These are phyloP conservation scores for Polydrusus tereticollis DNA, from an alignment of 2,888 invertebrate genomes.

Conservation along the genomic window DNA sequence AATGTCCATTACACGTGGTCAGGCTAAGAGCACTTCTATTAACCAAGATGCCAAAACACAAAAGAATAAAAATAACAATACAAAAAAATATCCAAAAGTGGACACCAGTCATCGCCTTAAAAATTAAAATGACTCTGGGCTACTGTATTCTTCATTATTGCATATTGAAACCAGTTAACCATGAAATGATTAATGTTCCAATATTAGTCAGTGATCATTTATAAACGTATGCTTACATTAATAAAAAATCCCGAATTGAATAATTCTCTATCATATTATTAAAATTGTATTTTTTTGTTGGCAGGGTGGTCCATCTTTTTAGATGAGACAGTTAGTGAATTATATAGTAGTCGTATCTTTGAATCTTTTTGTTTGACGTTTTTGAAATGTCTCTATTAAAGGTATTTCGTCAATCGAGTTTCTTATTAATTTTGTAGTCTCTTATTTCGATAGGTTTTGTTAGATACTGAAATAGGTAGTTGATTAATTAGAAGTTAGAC, in stretches of 20 bases:
- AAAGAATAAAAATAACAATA: conserved; percentile 5
- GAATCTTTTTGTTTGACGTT: conserved; percentile 9
- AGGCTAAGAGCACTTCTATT: neutral
- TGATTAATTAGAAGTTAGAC: too few relatives aligned
- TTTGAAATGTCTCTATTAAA: neutral
- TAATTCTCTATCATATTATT: conserved; percentile 20
- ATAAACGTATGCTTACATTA: conserved; percentile 36
- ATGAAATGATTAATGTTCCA: conserved; percentile 40
- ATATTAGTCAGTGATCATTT: conserved; percentile 45
- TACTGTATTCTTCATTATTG: conserved; percentile 33
- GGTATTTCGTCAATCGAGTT: neutral
- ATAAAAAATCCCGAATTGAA: conserved; percentile 38
- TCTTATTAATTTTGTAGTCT: neutral
- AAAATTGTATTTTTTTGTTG: conserved; percentile 24
- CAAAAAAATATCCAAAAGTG: conserved; percentile 6
- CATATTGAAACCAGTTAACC: conserved; percentile 43
- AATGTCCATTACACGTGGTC: neutral
- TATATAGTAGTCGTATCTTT: conserved; percentile 5
- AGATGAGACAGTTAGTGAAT: conserved; percentile 33
- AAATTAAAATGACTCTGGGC: conserved; percentile 23
- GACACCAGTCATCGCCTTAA: conserved; percentile 23
- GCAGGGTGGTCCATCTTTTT: conserved; percentile 29
- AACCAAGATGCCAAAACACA: neutral
- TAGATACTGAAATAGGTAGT: too few relatives aligned
- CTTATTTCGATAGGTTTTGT: too few relatives aligned